Conservation (phyloP, 2,113 vertebrate genomes). For the Pongo pygmaeus region DNA sequence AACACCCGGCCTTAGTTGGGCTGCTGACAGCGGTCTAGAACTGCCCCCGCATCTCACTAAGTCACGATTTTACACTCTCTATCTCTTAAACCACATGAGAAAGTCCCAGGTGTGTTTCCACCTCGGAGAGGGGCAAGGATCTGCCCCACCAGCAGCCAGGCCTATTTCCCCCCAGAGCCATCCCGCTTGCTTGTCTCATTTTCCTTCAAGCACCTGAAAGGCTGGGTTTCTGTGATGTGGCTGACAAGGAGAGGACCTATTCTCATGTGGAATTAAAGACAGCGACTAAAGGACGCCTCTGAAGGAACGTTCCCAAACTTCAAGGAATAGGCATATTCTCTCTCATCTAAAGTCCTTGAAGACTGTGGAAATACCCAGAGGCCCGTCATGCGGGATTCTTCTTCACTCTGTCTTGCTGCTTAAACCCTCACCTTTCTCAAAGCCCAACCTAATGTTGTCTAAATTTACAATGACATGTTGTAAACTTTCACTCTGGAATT, state of each 20-base stretch:
- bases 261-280: not conserved
- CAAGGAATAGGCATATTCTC: not conserved
- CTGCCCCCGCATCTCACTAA: rapidly evolving
- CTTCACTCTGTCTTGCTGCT: not conserved
- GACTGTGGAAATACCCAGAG: not conserved
- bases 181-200: rapidly evolving
- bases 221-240: not conserved
- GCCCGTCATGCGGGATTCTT: not conserved
- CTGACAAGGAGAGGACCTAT: not conserved
- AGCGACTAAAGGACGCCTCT: not conserved
- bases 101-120: not conserved
- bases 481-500: not conserved
- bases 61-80: not conserved
- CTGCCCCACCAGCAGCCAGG: not conserved
- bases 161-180: not conserved
- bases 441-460: not conserved
- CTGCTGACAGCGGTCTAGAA: not conserved
- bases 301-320: not conserved
- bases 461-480: not conserved
- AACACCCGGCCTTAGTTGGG: constrained; percentile 34
- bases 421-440: not conserved
- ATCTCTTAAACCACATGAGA: not conserved
- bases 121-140: not conserved
- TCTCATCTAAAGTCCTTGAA: not conserved
- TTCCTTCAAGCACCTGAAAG: not conserved